Evolutionary conservation across 2,113 vertebrate genomes (phyloP).

Genomic region (Anser brachyrhynchus): DNA sequence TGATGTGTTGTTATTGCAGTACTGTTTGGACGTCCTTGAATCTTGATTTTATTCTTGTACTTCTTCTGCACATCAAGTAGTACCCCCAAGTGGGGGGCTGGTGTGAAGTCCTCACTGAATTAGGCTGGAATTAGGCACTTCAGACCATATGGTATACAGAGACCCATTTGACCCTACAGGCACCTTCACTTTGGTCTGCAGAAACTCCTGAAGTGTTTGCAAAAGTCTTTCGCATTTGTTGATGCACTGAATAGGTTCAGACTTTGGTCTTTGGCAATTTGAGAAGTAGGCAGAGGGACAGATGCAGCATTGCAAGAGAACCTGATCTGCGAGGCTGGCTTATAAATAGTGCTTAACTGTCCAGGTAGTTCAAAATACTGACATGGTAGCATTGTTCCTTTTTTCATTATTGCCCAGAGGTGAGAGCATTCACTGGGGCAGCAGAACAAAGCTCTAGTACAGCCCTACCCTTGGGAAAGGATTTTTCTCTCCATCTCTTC

Average conservation of each 20-base stretch:
- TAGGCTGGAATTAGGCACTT: neutral
- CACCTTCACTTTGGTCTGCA: neutral
- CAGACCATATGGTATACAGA: neutral
- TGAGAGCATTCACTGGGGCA: neutral
- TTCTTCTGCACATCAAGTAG: neutral
- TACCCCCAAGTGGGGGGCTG: neutral
- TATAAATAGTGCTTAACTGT: neutral
- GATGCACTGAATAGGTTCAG: neutral
- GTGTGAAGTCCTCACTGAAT: neutral
- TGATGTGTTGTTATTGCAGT: neutral
- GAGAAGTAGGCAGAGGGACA: neutral
- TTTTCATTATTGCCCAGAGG: neutral
- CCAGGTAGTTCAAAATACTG: neutral
- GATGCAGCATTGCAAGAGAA: neutral
- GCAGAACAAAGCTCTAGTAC: neutral
- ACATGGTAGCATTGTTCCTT: fast-evolving
- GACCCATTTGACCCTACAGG: neutral
- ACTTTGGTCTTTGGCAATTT: neutral
- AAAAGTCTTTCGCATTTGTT: neutral
- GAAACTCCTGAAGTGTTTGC: neutral
- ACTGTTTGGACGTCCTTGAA: neutral
- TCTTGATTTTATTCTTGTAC: neutral
- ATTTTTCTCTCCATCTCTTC: neutral
- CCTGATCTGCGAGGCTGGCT: neutral
- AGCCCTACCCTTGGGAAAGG: neutral